These are phyloP conservation scores for Sarcophaga rosellei DNA, from an alignment of 2,888 invertebrate genomes.

Conservation along the genomic window DNA sequence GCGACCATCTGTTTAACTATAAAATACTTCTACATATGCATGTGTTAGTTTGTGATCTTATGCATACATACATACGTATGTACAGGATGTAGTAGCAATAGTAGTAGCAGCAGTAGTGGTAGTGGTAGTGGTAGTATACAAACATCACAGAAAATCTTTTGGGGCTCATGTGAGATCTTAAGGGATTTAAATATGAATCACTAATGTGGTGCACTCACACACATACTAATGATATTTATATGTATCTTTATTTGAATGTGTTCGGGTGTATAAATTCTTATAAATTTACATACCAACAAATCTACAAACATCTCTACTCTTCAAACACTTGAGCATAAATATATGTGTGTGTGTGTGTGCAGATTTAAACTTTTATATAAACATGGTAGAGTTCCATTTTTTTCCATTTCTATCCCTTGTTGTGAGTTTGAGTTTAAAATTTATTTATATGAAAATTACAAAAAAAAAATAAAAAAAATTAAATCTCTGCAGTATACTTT, in stretches of 20 bases:
- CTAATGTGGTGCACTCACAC: conserved; percentile 43
- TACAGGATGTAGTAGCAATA: conserved; percentile 16
- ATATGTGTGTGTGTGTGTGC: conserved; percentile 12
- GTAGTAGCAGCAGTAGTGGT: background rate
- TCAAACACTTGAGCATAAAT: conserved; percentile 35
- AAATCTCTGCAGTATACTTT: conserved; percentile 30
- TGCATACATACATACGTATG: background rate
- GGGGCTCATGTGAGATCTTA: conserved; percentile 64
- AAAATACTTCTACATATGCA: background rate
- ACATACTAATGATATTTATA: background rate
- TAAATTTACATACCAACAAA: background rate
- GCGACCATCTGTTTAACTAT: conserved; percentile 22
- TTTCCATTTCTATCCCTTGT: conserved; percentile 14
- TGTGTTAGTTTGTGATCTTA: no score
- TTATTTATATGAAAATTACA: background rate
- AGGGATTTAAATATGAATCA: conserved; percentile 63
- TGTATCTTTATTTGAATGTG: background rate
- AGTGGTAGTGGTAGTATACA: background rate
- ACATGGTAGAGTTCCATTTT: background rate
- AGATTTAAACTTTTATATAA: conserved; percentile 44
- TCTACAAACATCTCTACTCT: conserved; percentile 7
- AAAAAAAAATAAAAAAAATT: no score
- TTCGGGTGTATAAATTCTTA: background rate
- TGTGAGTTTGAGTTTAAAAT: conserved; percentile 9
- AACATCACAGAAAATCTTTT: conserved; percentile 59